phyloP scores from a whole-genome alignment of 2,797 vertebrate genomes.

The Macropodus opercularis region DNA sequence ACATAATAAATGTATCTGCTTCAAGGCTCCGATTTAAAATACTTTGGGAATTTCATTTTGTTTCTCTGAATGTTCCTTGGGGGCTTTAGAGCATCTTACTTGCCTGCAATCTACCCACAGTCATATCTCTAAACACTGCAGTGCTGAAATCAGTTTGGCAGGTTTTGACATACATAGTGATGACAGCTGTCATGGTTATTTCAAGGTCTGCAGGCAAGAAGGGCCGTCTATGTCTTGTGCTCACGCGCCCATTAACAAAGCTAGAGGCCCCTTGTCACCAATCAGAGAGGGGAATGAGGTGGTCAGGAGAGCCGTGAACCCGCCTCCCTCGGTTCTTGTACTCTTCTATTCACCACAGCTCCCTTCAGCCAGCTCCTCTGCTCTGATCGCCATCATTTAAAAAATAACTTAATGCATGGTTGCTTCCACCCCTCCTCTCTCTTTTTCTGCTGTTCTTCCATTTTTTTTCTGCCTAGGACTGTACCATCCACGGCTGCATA shows the following conservation, averaged over 20 bases:
- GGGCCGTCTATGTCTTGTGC: slow-evolving; percentile 43
- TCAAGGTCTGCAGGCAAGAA: slow-evolving; percentile 44
- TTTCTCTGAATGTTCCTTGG: not conserved
- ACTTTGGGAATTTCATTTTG: not conserved
- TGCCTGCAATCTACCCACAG: slow-evolving; percentile 13
- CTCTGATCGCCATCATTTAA: slow-evolving; percentile 75
- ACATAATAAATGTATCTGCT: too few relatives aligned
- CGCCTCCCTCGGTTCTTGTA: slow-evolving; percentile 40
- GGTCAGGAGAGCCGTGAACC: slow-evolving; percentile 64
- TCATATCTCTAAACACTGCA: slow-evolving; percentile 22
- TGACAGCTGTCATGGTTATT: slow-evolving; percentile 77
- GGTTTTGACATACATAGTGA: slow-evolving; percentile 66
- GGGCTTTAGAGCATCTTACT: not conserved
- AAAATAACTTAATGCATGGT: slow-evolving; percentile 78
- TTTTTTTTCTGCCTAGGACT: slow-evolving; percentile 32
- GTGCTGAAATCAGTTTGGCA: slow-evolving; percentile 31
- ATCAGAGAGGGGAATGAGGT: slow-evolving; percentile 48
- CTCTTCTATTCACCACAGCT: slow-evolving; percentile 45
- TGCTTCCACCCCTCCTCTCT: slow-evolving; percentile 35
- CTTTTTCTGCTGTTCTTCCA: slow-evolving; percentile 51
- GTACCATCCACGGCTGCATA: slow-evolving; percentile 43
- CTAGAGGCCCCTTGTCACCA: slow-evolving; percentile 45
- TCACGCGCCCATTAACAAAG: slow-evolving; percentile 46
- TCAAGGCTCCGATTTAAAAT: not conserved
- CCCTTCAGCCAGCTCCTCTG: slow-evolving; percentile 48